Evolutionary conservation across 2,797 vertebrate genomes (phyloP).

Genomic region (Orientallactaga sibirica): DNA sequence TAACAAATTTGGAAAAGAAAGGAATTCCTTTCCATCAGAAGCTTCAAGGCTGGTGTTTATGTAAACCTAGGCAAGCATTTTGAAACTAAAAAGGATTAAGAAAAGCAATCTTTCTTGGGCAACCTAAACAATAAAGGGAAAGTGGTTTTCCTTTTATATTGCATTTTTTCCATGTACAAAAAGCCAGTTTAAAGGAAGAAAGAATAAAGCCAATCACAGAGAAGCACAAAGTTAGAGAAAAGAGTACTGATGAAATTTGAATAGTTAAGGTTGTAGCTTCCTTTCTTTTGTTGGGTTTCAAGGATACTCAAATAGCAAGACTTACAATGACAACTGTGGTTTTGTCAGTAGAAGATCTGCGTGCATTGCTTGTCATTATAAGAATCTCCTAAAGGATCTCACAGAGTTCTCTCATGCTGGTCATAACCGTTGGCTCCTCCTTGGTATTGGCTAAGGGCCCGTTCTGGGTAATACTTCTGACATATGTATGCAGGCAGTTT

Average conservation of each 20-base stretch:
- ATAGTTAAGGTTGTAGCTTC: not conserved
- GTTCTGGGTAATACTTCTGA: not conserved
- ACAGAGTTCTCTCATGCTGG: not conserved
- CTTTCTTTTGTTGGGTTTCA: not conserved
- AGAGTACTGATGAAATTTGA: not conserved
- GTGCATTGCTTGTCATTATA: not conserved
- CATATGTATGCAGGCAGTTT: not conserved
- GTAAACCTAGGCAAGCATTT: slow-evolving; percentile 32
- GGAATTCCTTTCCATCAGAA: slow-evolving; percentile 29
- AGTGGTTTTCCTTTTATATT: slow-evolving; percentile 22
- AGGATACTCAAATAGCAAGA: not conserved
- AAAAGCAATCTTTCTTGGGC: slow-evolving; percentile 29
- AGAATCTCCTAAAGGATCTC: not conserved
- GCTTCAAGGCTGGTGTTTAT: slow-evolving; percentile 42
- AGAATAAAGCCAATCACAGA: slow-evolving; percentile 9
- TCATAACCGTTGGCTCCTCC: not conserved
- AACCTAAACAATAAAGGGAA: slow-evolving; percentile 5
- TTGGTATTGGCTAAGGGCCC: not conserved
- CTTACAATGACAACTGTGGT: not conserved
- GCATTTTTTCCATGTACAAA: not conserved
- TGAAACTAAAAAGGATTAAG: slow-evolving; percentile 33
- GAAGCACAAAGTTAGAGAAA: not conserved
- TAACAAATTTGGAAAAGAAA: slow-evolving; percentile 12
- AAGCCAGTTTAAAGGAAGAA: not conserved
- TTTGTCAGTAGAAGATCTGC: not conserved